A percentile compares a stretch with the other conserved stretches of the same genome.
Conservation (phyloP, 2,113 vertebrate genomes). For the Phylloscopus whistleri region DNA sequence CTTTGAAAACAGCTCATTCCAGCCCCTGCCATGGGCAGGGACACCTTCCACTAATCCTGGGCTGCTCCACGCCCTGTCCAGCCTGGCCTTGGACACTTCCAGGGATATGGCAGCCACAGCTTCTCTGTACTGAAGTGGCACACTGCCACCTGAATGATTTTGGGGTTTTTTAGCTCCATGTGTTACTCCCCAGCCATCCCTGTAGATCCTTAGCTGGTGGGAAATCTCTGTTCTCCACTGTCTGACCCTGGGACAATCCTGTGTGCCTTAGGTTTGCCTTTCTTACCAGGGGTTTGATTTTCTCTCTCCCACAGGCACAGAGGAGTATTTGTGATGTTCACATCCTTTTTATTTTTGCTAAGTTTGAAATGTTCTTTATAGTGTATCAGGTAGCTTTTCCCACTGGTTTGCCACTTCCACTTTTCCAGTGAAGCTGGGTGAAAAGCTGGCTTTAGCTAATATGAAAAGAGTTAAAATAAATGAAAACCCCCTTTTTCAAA, state of each 20-base stretch:
- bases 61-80: neutral
- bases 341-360: neutral
- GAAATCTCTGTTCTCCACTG: neutral
- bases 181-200: neutral
- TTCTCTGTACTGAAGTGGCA: neutral
- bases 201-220: neutral
- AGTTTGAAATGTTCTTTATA: neutral
- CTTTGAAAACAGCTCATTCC: neutral
- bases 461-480: neutral
- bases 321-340: neutral
- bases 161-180: neutral
- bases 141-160: neutral
- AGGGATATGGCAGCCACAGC: neutral
- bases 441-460: neutral
- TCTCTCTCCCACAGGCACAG: neutral
- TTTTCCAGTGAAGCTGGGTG: neutral
- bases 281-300: too few species aligned
- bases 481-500: neutral
- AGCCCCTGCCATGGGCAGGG: neutral
- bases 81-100: neutral
- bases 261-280: neutral
- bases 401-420: neutral
- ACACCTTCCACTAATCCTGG: fast-evolving
- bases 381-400: neutral
- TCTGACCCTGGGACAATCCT: neutral